Percentiles rank a stretch among this genome's conserved stretches.
These are phyloP conservation scores for Holothuria scabra DNA, from an alignment of 53 echinoderm and acorn worm species.

Conservation along the genomic window DNA sequence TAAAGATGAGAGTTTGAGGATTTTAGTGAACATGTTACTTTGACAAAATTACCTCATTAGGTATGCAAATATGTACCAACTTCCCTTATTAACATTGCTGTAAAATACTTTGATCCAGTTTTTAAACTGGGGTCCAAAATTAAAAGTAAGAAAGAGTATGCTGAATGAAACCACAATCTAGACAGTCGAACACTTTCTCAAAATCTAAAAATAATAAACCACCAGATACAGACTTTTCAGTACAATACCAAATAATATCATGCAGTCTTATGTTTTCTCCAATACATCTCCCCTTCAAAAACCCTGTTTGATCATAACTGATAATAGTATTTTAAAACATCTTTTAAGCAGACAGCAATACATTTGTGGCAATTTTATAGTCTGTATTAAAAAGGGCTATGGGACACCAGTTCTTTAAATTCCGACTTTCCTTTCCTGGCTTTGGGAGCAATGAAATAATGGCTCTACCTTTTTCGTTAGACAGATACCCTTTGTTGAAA, in stretches of 20 bases:
- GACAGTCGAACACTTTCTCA: no score
- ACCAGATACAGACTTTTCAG: not conserved
- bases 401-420: no score
- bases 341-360: constrained; percentile 6
- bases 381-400: not conserved
- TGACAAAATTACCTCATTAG: no score
- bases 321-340: not conserved
- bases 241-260: not conserved
- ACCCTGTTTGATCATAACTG: not conserved
- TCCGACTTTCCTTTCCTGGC: not conserved
- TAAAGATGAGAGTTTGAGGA: no score
- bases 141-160: no score
- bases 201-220: not conserved
- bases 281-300: not conserved
- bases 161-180: no score
- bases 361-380: constrained; percentile 26
- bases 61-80: no score
- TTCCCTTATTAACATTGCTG: not conserved
- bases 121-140: not conserved
- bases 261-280: not conserved
- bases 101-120: not conserved
- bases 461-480: constrained; percentile 4
- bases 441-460: constrained; percentile 10
- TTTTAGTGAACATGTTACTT: no score
- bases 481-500: no score